These are phyloP conservation scores for Benitochromis conjunctus DNA, from an alignment of 2,113 vertebrate genomes.

Conservation along the genomic window DNA sequence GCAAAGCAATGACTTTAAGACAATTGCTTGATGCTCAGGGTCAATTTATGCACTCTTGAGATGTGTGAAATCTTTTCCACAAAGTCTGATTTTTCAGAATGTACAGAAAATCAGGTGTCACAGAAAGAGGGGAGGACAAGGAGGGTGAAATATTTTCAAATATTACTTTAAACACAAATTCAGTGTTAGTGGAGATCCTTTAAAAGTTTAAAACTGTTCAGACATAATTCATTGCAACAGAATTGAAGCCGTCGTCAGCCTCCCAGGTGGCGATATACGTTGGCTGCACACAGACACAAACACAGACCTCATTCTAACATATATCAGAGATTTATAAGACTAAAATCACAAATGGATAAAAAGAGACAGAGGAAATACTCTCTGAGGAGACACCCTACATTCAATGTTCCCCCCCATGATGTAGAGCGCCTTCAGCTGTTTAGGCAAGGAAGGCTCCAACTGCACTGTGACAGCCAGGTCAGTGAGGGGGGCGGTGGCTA, in stretches of 20 bases:
- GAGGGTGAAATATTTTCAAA: background rate
- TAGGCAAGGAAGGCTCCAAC: background rate
- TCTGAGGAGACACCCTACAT: background rate
- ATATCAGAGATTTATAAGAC: background rate
- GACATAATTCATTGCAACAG: background rate
- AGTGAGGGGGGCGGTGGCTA: background rate
- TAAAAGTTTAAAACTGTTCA: background rate
- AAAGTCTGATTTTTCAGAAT: conserved; percentile 71
- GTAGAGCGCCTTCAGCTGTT: background rate
- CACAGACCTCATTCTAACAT: rapidly evolving
- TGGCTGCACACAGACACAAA: conserved; percentile 38
- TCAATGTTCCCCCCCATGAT: background rate
- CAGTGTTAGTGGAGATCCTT: background rate
- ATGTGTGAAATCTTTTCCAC: conserved; percentile 64
- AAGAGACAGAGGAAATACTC: background rate
- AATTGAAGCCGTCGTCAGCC: background rate
- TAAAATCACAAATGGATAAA: background rate
- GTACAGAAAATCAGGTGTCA: conserved; percentile 58
- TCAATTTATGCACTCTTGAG: background rate
- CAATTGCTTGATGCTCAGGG: background rate
- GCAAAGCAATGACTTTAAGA: background rate
- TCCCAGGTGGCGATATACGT: conserved; percentile 76
- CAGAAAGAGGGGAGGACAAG: conserved; percentile 48
- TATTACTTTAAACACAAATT: background rate
- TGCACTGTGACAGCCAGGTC: background rate